Evolutionary conservation across 2,113 vertebrate species (phyloP), one percentile per base, ranked within the genome.

Genomic region (Emberiza fucata): DNA sequence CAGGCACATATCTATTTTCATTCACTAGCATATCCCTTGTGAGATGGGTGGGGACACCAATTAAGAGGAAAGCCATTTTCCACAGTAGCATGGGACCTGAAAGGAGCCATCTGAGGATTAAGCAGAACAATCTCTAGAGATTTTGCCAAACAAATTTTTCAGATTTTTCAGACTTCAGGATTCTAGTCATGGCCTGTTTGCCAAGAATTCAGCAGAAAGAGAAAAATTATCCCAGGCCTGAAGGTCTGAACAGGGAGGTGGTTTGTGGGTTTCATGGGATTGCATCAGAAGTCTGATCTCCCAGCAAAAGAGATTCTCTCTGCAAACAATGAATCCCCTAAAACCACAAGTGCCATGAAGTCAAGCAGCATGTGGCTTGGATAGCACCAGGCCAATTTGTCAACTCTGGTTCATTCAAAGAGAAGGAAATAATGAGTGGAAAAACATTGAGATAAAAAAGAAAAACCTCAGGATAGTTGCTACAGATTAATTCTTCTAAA

Each of bases 271-370:
- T 97, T 97, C 95, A 90, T 56, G 90, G 94, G 93, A 95, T 96
- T 96, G 95, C 95, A 97, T 97, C 96, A 96, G 96, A 94, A 96
- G 87, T 83, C 93, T 95, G 93, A 96, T 96, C 85, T 96, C 96
- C 94, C 90, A 14, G 94, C 94, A 96, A 51, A 70, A 97, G 64
- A 94, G 65, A 77, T n/a, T 96, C 96, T 88, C 71, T 90, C 40
- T 92, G 85, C 94, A 96, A 96, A 96, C 94, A 96, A 93, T 53
- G 96, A 95, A 94, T 94, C 95, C 88, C 68, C 90, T 59, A 44
- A 95, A 97, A 93, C 94, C 96, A 95, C 95, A 95, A 96, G 60
- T 95, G 94, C 94, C 95, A 64, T 92, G 94, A 88, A 97, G 90
- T 94, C 88, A 97, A 94, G 85, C 90, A 86, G 68, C 72, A 48